These are phyloP conservation scores for Cathartes aura DNA, from an alignment of 2,113 vertebrate species.

Conservation along the genomic window DNA sequence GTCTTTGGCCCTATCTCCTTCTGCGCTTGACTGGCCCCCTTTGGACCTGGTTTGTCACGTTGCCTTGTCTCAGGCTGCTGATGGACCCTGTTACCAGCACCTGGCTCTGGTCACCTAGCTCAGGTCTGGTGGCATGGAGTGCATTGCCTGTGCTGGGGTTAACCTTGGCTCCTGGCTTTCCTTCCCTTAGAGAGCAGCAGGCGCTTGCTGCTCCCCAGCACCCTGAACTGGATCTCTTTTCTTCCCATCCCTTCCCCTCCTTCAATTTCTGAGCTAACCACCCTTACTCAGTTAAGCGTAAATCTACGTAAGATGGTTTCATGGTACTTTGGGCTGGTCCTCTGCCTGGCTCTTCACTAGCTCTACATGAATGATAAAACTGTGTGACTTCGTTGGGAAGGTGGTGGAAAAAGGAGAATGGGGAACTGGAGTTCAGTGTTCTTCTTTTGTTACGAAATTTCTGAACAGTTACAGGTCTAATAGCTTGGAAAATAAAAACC, in stretches of 20 bases:
- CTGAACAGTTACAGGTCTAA: neutral
- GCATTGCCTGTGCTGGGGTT: neutral
- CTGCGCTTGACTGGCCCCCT: neutral
- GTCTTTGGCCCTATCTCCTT: neutral
- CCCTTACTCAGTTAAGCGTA: neutral
- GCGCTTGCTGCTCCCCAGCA: neutral
- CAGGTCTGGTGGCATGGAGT: neutral
- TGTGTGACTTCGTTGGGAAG: neutral
- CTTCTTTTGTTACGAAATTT: neutral
- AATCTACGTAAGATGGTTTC: neutral
- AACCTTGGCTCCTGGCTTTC: neutral
- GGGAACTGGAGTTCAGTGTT: neutral
- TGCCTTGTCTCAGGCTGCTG: neutral
- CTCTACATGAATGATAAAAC: neutral
- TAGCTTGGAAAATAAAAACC: neutral
- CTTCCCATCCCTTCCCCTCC: neutral
- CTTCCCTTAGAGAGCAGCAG: neutral
- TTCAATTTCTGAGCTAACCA: neutral
- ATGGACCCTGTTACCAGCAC: neutral
- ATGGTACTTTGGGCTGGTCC: neutral
- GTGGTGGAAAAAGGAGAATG: neutral
- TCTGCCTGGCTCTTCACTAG: neutral
- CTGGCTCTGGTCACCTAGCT: neutral
- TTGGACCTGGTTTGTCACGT: neutral
- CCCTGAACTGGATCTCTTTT: neutral